Evolutionary conservation across 2,888 invertebrate genomes (phyloP).

Genomic region (Caenorhabditis angaria): DNA sequence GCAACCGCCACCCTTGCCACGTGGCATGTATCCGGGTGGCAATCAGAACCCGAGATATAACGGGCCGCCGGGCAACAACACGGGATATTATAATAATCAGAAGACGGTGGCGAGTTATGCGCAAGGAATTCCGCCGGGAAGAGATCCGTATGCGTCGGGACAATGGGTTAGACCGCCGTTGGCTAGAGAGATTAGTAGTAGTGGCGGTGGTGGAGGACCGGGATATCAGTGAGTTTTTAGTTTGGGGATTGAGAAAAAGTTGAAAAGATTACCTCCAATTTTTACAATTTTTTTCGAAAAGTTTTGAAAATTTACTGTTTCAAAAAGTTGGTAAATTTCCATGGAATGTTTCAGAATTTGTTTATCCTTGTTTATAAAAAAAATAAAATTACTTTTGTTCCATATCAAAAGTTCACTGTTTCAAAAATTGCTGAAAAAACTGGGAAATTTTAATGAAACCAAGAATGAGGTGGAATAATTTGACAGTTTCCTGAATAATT

Average conservation of each 20-base stretch:
- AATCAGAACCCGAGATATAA: background rate
- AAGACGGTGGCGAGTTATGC: conserved; percentile 33
- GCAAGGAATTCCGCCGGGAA: conserved; percentile 43
- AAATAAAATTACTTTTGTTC: no score
- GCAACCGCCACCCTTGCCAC: conserved; percentile 18
- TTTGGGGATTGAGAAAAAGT: conserved; percentile 9
- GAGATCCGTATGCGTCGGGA: conserved; percentile 18
- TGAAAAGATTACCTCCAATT: background rate
- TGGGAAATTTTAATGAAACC: no score
- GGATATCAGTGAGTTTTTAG: conserved; percentile 5
- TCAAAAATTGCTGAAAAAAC: no score
- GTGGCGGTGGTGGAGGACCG: no score
- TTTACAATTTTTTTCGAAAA: no score
- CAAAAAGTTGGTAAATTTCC: no score
- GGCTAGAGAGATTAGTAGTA: background rate
- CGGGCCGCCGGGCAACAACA: background rate
- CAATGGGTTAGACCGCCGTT: background rate
- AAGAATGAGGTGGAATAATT: no score
- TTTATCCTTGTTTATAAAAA: no score
- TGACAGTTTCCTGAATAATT: no score
- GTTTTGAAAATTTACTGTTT: no score
- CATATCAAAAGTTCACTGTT: no score
- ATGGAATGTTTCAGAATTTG: no score
- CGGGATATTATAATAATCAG: background rate
- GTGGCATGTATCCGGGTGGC: background rate